Percentiles rank a stretch among this genome's conserved stretches.
phyloP scores from a whole-genome alignment of 2,113 vertebrate genomes.

The Sprattus sprattus region DNA sequence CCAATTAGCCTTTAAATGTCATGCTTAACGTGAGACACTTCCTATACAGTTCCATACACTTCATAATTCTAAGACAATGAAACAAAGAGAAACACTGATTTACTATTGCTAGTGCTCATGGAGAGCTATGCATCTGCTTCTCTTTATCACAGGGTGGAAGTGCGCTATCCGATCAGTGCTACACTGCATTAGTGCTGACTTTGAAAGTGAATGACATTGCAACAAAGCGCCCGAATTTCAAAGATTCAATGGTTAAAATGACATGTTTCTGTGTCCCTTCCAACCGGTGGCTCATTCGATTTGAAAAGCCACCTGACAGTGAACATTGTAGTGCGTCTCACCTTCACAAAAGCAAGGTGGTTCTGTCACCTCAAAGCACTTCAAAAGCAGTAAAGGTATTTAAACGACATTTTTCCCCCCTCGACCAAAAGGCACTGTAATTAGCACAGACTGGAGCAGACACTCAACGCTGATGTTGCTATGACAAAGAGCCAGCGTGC shows the following conservation, averaged over 20 bases:
- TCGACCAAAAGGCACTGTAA: slow-evolving; percentile 27
- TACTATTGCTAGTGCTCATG: background rate
- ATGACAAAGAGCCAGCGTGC: slow-evolving; percentile 37
- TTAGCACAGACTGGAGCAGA: slow-evolving; percentile 47
- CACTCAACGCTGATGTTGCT: slow-evolving; percentile 35
- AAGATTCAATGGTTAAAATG: slow-evolving; percentile 29
- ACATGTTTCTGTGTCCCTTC: slow-evolving; percentile 26
- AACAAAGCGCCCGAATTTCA: slow-evolving; percentile 28
- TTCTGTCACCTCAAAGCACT: slow-evolving; percentile 35
- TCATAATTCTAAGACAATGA: background rate
- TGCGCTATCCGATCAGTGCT: background rate
- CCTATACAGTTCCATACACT: background rate
- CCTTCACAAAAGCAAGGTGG: slow-evolving; percentile 21
- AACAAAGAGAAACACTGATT: background rate
- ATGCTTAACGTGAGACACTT: background rate
- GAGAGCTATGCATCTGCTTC: background rate
- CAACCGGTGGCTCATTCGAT: slow-evolving; percentile 24
- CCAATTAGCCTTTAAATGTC: background rate
- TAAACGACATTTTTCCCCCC: slow-evolving; percentile 23
- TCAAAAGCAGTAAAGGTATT: slow-evolving; percentile 36
- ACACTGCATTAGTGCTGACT: background rate
- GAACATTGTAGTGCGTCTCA: slow-evolving; percentile 23
- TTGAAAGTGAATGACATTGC: background rate
- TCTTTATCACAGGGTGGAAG: background rate
- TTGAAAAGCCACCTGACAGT: slow-evolving; percentile 36